Conservation (phyloP, 2,797 vertebrate species). For the Neostethus bicornis region DNA sequence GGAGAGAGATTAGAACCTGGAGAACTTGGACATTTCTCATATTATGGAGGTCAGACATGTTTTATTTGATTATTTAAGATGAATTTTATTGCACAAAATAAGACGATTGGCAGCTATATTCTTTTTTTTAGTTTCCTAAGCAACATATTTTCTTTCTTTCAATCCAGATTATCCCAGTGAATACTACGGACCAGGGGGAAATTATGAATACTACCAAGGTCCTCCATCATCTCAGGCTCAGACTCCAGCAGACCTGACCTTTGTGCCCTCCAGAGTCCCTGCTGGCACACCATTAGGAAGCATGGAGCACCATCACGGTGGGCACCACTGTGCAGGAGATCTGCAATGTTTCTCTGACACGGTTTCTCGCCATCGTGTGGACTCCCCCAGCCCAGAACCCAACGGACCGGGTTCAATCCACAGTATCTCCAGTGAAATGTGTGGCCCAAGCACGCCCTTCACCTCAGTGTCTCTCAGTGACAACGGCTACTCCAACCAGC, state of each 20-base stretch:
- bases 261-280: slow-evolving; percentile 89
- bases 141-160: not conserved
- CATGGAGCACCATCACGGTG: slow-evolving; percentile 71
- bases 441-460: slow-evolving; percentile 90
- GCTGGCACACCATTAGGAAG: slow-evolving; percentile 87
- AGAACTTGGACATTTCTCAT: slow-evolving; percentile 92
- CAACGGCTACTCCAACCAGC: slow-evolving; percentile 90
- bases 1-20: slow-evolving; percentile 85
- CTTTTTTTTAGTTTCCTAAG: not conserved
- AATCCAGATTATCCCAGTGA: slow-evolving; percentile 91
- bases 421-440: slow-evolving; percentile 91
- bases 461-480: slow-evolving; percentile 86
- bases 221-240: slow-evolving; percentile 92
- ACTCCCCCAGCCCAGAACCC: slow-evolving; percentile 94
- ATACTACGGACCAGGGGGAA: slow-evolving; percentile 90
- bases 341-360: slow-evolving; percentile 92
- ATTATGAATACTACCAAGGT: slow-evolving; percentile 95
- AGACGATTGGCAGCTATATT: not conserved
- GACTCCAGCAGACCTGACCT: slow-evolving; percentile 92
- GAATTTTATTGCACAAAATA: too few relatives aligned
- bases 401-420: slow-evolving; percentile 88
- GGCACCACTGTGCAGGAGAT: slow-evolving; percentile 89
- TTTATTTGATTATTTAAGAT: not conserved
- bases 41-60: slow-evolving; percentile 87
- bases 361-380: slow-evolving; percentile 84